A percentile compares a stretch with the other conserved stretches of the same genome.
These are phyloP conservation scores for Listrodromus nycthemerus DNA, from an alignment of 2,888 invertebrate species.

Conservation along the genomic window DNA sequence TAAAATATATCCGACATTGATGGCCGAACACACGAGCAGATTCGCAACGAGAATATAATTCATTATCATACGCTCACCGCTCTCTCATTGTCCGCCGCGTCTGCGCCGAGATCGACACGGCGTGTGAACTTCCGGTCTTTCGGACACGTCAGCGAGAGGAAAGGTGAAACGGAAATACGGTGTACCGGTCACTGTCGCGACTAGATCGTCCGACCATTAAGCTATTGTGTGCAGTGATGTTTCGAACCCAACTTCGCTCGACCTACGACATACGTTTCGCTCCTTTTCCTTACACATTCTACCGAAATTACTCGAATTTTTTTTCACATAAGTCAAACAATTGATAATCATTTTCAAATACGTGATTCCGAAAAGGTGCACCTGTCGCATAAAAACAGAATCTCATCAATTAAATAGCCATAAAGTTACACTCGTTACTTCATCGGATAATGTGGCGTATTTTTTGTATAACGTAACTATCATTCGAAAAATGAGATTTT, in stretches of 20 bases:
- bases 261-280: not conserved
- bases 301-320: not conserved
- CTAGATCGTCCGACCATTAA: not conserved
- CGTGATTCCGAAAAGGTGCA: no score
- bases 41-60: slow-evolving; percentile 38
- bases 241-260: not conserved
- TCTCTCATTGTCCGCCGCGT: slow-evolving; percentile 44
- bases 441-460: no score
- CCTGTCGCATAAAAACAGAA: no score
- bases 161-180: slow-evolving; percentile 54
- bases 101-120: slow-evolving; percentile 35
- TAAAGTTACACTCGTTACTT: no score
- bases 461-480: no score
- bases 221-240: slow-evolving; percentile 1
- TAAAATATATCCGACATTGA: slow-evolving; percentile 22
- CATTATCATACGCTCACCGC: slow-evolving; percentile 25
- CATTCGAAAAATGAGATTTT: no score
- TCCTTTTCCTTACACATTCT: not conserved
- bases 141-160: slow-evolving; percentile 6
- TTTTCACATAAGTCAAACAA: not conserved
- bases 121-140: slow-evolving; percentile 45
- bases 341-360: not conserved
- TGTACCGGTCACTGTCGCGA: slow-evolving; percentile 36
- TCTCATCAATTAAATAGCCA: no score
- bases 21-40: not conserved